These are phyloP conservation scores for Drosophila siamana DNA, from an alignment of 2,888 invertebrate genomes.

Conservation along the genomic window DNA sequence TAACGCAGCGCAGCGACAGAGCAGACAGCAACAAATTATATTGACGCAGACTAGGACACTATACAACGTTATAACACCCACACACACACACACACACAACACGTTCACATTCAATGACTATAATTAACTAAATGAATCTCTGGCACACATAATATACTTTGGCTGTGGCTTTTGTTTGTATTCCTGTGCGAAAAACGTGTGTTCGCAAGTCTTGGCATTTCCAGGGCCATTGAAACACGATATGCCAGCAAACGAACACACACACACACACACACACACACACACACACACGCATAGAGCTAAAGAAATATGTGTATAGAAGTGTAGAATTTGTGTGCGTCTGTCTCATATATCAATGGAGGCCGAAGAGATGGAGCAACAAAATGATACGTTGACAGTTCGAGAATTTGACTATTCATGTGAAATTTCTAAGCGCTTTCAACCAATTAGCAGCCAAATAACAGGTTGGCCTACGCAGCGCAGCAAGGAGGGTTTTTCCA, in stretches of 20 bases:
- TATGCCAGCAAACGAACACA: conserved; percentile 14
- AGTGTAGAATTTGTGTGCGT: conserved; percentile 3
- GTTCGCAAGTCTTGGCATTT: conserved; percentile 9
- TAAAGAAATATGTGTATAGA: not conserved
- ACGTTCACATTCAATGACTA: conserved; percentile 1
- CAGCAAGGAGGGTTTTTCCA: not conserved
- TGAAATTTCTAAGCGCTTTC: conserved; percentile 14
- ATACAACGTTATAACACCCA: conserved; percentile 13
- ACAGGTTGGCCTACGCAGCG: not conserved
- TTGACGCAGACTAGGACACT: conserved; percentile 31
- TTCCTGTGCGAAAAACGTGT: conserved; percentile 8
- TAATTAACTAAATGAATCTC: conserved; percentile 36
- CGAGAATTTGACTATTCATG: conserved; percentile 26
- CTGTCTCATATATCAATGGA: conserved; percentile 11
- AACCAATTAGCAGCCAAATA: conserved; percentile 19
- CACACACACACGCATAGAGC: not conserved
- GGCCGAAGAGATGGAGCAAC: not conserved
- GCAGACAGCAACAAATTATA: conserved; percentile 28
- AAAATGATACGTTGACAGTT: conserved; percentile 36
- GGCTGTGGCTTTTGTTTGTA: conserved; percentile 22
- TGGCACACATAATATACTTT: conserved; percentile 1
- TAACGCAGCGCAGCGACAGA: conserved; percentile 24
- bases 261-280: not conserved
- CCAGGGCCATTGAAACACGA: conserved; percentile 25
- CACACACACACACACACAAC: conserved; percentile 7